These are phyloP conservation scores for Tangara arthus DNA, from an alignment of 2,797 vertebrate genomes.

Conservation along the genomic window DNA sequence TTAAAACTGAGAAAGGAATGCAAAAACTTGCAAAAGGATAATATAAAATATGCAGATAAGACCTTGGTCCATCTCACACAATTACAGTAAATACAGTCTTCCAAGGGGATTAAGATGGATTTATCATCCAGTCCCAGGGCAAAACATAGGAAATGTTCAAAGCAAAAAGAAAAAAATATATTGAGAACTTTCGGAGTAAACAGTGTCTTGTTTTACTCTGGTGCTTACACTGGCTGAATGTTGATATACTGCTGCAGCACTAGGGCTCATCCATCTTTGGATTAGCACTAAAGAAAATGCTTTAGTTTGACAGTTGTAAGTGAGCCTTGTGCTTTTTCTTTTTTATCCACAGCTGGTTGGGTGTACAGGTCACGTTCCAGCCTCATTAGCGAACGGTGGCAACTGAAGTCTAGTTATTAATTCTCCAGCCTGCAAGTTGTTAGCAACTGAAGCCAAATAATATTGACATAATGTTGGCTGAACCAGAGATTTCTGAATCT, in stretches of 20 bases:
- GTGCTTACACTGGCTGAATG: slow-evolving; percentile 3
- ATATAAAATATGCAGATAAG: neutral
- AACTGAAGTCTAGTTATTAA: slow-evolving; percentile 49
- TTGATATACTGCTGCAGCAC: neutral
- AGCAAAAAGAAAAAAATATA: neutral
- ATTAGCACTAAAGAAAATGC: neutral
- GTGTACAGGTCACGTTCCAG: slow-evolving; percentile 31
- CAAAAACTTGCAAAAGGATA: neutral
- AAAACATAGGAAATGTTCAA: neutral
- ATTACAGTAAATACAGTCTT: neutral
- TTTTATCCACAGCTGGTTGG: slow-evolving; percentile 24
- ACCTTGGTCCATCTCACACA: neutral
- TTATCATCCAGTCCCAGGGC: neutral
- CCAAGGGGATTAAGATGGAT: neutral
- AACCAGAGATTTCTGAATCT: neutral
- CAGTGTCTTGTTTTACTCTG: neutral
- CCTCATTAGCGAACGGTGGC: slow-evolving; percentile 36
- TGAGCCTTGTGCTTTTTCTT: neutral
- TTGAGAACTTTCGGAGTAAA: neutral
- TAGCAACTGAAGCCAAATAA: slow-evolving; percentile 13
- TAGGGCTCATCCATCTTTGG: slow-evolving; percentile 14
- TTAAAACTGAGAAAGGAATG: neutral
- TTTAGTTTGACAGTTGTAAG: slow-evolving; percentile 24
- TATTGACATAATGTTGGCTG: slow-evolving; percentile 1
- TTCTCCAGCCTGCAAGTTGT: slow-evolving; percentile 30